These are phyloP conservation scores for Drosophila tropicalis DNA, from an alignment of 1,140 invertebrate genomes.

Conservation along the genomic window DNA sequence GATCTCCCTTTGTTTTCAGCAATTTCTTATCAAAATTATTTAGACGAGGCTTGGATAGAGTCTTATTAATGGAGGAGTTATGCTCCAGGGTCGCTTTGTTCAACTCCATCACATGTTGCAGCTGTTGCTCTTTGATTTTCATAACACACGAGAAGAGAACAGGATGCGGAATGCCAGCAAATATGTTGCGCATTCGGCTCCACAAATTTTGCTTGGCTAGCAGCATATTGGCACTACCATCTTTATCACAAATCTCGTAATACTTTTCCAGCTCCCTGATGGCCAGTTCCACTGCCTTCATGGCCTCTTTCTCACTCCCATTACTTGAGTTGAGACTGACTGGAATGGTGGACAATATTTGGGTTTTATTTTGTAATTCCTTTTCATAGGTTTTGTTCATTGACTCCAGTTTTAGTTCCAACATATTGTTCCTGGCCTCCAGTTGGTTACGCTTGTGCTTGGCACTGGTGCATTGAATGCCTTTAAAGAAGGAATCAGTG, in stretches of 20 bases:
- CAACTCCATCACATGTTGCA: constrained; percentile 63
- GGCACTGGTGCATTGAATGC: constrained; percentile 64
- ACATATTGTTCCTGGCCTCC: constrained; percentile 48
- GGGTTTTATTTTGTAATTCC: constrained; percentile 51
- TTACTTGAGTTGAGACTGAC: constrained; percentile 61
- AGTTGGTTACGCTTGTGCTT: constrained; percentile 54
- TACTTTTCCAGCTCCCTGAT: constrained; percentile 67
- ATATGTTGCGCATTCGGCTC: constrained; percentile 66
- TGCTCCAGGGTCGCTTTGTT: constrained; percentile 32
- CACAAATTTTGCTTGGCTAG: constrained; percentile 65
- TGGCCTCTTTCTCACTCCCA: constrained; percentile 61
- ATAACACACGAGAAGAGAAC: constrained; percentile 67
- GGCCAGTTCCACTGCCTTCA: constrained; percentile 61
- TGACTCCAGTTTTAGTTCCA: constrained; percentile 58
- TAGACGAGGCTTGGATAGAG: constrained; percentile 40
- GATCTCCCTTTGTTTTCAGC: constrained; percentile 65
- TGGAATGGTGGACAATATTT: constrained; percentile 65
- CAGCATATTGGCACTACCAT: constrained; percentile 31
- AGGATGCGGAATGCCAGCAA: constrained; percentile 64
- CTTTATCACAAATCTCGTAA: constrained; percentile 54
- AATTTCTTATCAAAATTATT: constrained; percentile 64
- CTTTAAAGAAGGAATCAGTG: constrained; percentile 29
- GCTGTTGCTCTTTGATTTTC: constrained; percentile 70
- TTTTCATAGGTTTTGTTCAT: constrained; percentile 50
- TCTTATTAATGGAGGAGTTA: not conserved